These are phyloP conservation scores for Brachystomella parvula DNA, from an alignment of 1,140 invertebrate genomes.

Conservation along the genomic window DNA sequence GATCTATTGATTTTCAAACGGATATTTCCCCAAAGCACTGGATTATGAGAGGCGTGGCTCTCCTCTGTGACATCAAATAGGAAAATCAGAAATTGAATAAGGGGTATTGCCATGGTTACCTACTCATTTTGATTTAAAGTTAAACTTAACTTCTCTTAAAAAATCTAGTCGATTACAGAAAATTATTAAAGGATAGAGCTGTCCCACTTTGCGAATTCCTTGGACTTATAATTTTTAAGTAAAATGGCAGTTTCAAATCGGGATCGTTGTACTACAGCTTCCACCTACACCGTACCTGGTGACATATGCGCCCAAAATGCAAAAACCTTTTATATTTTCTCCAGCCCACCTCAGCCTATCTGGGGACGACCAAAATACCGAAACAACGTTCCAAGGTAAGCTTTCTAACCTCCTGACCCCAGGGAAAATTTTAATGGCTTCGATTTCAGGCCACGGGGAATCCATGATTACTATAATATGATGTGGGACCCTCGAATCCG, in stretches of 20 bases:
- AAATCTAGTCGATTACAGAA: no score
- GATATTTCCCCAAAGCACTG: constrained; percentile 82
- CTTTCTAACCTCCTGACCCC: neutral
- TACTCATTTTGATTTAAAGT: neutral
- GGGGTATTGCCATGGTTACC: neutral
- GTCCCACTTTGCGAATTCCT: no score
- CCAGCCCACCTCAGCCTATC: constrained; percentile 13
- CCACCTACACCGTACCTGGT: no score
- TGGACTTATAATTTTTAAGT: no score
- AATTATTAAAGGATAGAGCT: no score
- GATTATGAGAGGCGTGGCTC: constrained; percentile 84
- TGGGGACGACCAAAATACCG: constrained; percentile 12
- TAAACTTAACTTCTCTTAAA: neutral
- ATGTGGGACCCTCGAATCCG: constrained; percentile 36
- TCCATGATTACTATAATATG: constrained; percentile 34
- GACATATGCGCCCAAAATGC: no score
- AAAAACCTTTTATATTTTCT: constrained; percentile 8
- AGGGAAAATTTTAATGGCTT: neutral
- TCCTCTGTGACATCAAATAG: constrained; percentile 93
- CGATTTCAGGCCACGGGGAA: constrained; percentile 28
- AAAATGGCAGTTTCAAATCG: no score
- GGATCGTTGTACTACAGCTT: no score
- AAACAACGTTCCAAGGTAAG: constrained; percentile 14
- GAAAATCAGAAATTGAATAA: neutral
- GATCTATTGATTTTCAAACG: constrained; percentile 88